phyloP scores from a whole-genome alignment of 2,888 invertebrate species.

The Drosophila percnosoma region DNA sequence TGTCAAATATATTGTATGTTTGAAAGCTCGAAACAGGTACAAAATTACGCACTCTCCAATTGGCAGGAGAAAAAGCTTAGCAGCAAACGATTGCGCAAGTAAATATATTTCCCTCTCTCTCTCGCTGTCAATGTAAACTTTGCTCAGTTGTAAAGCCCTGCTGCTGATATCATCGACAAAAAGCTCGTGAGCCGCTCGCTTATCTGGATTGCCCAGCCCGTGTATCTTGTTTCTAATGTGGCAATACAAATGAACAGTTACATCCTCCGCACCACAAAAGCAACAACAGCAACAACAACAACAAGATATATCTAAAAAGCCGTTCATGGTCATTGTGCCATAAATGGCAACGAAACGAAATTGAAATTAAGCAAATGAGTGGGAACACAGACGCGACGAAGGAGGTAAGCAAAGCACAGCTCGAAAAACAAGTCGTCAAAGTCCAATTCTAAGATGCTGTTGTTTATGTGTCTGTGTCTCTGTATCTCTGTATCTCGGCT shows the following conservation, averaged over 20 bases:
- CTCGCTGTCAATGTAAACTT: slow-evolving; percentile 1
- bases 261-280: slow-evolving; percentile 69
- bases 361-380: slow-evolving; percentile 80
- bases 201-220: slow-evolving; percentile 43
- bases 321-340: slow-evolving; percentile 82
- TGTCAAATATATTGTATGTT: slow-evolving; percentile 9
- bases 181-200: slow-evolving; percentile 37
- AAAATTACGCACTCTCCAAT: slow-evolving; percentile 32
- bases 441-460: slow-evolving; percentile 59
- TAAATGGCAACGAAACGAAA: slow-evolving; percentile 82
- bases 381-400: slow-evolving; percentile 61
- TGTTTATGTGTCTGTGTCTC: slow-evolving; percentile 1
- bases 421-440: slow-evolving; percentile 67
- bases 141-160: slow-evolving; percentile 23
- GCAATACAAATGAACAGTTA: slow-evolving; percentile 67
- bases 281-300: slow-evolving; percentile 27
- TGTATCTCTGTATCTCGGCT: slow-evolving; percentile 7
- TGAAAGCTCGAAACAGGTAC: slow-evolving; percentile 21
- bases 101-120: not conserved
- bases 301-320: slow-evolving; percentile 51
- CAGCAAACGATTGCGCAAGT: slow-evolving; percentile 37
- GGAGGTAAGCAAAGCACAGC: slow-evolving; percentile 1
- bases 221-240: slow-evolving; percentile 53
- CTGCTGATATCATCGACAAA: slow-evolving; percentile 60
- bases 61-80: slow-evolving; percentile 58